phyloP scores from a whole-genome alignment of 2,113 vertebrate genomes.

The Paramormyrops kingsleyae region DNA sequence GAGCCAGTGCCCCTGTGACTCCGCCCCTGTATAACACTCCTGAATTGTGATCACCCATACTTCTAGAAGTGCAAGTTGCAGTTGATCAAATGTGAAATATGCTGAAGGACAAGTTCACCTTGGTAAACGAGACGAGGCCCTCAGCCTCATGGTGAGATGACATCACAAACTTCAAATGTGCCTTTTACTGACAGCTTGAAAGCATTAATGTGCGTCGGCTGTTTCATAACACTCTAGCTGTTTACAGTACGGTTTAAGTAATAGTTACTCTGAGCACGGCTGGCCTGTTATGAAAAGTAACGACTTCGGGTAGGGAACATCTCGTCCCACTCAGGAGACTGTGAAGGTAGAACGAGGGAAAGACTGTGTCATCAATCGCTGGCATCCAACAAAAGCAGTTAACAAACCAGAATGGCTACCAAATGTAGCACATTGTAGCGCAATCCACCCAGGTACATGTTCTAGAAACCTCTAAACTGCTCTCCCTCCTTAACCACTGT shows the following conservation, averaged over 20 bases:
- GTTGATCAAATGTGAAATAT: background rate
- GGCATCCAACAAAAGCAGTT: background rate
- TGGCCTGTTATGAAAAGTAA: background rate
- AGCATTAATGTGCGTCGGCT: background rate
- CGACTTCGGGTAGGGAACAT: background rate
- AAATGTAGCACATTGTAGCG: background rate
- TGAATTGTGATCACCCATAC: background rate
- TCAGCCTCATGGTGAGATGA: background rate
- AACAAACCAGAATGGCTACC: background rate
- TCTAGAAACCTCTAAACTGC: background rate
- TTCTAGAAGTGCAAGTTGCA: background rate
- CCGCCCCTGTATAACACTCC: background rate
- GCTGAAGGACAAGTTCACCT: background rate
- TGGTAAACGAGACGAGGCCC: background rate
- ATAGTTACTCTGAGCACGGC: background rate
- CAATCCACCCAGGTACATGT: background rate
- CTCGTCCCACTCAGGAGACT: background rate
- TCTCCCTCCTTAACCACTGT: background rate
- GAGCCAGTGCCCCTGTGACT: background rate
- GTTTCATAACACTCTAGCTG: background rate
- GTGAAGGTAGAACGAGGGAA: background rate
- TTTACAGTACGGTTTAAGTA: background rate
- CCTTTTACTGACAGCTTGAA: background rate
- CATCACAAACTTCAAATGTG: background rate
- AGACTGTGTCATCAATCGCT: background rate